Evolutionary conservation across 2,888 invertebrate species (phyloP).

Genomic region (Amphiduros pacificus): DNA sequence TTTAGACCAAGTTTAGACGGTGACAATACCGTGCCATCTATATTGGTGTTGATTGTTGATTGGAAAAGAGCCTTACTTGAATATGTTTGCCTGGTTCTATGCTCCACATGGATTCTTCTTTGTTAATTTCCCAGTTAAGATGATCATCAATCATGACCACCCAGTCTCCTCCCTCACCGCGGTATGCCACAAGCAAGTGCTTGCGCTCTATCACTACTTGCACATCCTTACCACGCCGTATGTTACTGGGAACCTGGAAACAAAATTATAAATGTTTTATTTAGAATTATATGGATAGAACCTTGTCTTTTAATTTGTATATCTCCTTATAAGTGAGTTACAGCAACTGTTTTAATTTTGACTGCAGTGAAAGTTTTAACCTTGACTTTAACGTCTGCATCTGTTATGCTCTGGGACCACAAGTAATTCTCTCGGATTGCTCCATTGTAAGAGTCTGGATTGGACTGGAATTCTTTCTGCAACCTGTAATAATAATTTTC

Average conservation of each 20-base stretch:
- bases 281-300: neutral
- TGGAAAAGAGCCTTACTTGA: slow-evolving; percentile 66
- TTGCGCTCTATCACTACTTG: slow-evolving; percentile 68
- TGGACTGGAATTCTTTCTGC: slow-evolving; percentile 47
- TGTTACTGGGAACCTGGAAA: slow-evolving; percentile 54
- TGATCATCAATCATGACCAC: slow-evolving; percentile 67
- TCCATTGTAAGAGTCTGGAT: slow-evolving; percentile 75
- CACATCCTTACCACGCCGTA: slow-evolving; percentile 71
- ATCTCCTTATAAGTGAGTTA: too few relatives aligned
- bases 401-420: slow-evolving; percentile 84
- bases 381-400: slow-evolving; percentile 65
- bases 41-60: too few relatives aligned
- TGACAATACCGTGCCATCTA: neutral
- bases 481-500: slow-evolving; percentile 35
- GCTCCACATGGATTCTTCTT: slow-evolving; percentile 77
- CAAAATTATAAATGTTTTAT: too few relatives aligned
- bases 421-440: slow-evolving; percentile 74
- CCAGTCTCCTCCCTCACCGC: slow-evolving; percentile 34
- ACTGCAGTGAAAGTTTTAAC: slow-evolving; percentile 27
- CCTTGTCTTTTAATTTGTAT: too few relatives aligned
- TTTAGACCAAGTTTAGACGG: neutral
- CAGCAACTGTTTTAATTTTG: neutral
- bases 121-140: slow-evolving; percentile 70
- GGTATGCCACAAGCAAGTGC: slow-evolving; percentile 43
- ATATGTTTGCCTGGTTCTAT: slow-evolving; percentile 68